Base-by-base conservation (phyloP, 2,888 invertebrate genomes). In the Scaptomyza cyrtandrae region DNA sequence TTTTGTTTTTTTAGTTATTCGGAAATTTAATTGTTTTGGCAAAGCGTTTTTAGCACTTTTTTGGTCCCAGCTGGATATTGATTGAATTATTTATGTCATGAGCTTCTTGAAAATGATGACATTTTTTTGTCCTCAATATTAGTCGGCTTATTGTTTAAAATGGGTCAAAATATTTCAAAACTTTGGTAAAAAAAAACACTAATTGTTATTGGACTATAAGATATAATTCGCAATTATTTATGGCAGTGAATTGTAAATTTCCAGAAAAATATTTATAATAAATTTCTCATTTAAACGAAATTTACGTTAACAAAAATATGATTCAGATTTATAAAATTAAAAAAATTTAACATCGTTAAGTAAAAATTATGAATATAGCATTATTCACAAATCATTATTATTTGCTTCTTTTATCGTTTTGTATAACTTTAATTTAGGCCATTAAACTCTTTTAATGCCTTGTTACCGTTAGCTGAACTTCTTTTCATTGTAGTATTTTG, bases 21-120 rank as follows among this genome's bases (percentile, higher is more conserved):
- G 19, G 29, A n/a, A 35, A 14, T 49, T 53, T 61, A 66, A 76
- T 86, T 65, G 63, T 56, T 55, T 54, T 56, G 48, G 19, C 53
- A 33, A 33, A 64, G 55, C 45, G 63, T 58, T 52, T 44, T 59
- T 56, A 63, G 50, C 41, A 41, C 55, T 39, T 70, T 39, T 58
- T 66, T 59, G 53, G 56, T 62, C 33, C 39, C 63, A 53, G 48
- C 61, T 71, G 50, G 41, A 75, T 57, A 64, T 52, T 39, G n/a
- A 37, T 39, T 52, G 27, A 14, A n/a, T 10, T 19, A 35, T 50
- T 2, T 13, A n/a, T 10, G 3, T 10, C 0, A 10, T 33, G 13
- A 33, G n/a, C 5, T 3, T 5, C 33, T 19, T 49, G n/a, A 1
- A 1, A 10, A 33, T 33, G 10, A 33, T 33, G 9, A 6, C 19